A percentile compares a stretch with the other conserved stretches of the same genome.
Conservation (phyloP, 2,113 vertebrate species). For the Setophaga kirtlandii region DNA sequence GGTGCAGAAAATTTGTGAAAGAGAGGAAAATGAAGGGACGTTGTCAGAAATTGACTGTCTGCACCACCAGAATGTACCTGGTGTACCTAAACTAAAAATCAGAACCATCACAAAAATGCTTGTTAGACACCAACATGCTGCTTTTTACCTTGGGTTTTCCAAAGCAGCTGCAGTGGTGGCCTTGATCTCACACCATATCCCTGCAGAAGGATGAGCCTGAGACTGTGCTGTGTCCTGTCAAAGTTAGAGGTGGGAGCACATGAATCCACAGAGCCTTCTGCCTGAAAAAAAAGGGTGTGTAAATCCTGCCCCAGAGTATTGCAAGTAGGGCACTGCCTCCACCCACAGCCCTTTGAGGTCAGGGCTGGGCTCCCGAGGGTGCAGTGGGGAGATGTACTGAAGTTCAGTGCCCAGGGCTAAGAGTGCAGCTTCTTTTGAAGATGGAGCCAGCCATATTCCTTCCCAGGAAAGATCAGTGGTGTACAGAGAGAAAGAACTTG, state of each 20-base stretch:
- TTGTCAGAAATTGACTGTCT: neutral
- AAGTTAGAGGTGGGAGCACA: neutral
- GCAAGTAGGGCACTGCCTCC: neutral
- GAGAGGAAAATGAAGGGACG: neutral
- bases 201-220: neutral
- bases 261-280: neutral
- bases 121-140: neutral
- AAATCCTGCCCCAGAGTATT: neutral
- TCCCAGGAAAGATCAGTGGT: conserved; percentile 1
- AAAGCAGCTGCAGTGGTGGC: neutral
- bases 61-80: neutral
- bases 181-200: neutral
- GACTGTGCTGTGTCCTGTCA: neutral
- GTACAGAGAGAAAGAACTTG: neutral
- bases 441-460: neutral
- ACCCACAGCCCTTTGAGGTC: neutral
- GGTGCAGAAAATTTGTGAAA: neutral
- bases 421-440: conserved; percentile 20
- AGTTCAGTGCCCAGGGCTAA: neutral
- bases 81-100: neutral
- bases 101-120: neutral
- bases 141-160: neutral
- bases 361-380: neutral
- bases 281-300: neutral
- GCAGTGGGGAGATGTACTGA: neutral